Evolutionary conservation across 1,140 invertebrate genomes (phyloP).

Genomic region (Euura saliciscinereae): DNA sequence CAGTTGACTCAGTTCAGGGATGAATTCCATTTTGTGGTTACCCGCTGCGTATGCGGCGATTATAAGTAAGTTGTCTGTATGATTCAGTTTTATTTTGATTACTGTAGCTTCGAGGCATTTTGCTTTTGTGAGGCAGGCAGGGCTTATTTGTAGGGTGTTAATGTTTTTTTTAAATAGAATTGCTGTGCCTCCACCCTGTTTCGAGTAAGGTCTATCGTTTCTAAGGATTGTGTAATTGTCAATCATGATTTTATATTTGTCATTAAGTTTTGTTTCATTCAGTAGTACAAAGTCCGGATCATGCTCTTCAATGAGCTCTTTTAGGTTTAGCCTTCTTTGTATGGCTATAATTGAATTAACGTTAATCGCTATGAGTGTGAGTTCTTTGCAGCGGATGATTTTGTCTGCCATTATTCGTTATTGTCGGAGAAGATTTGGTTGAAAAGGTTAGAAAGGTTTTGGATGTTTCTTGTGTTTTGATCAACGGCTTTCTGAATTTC

Average conservation of each 20-base stretch:
- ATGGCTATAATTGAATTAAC: slow-evolving; percentile 15
- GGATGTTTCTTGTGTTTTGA: no score
- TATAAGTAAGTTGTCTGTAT: not conserved
- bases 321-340: slow-evolving; percentile 16
- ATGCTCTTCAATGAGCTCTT: slow-evolving; percentile 9
- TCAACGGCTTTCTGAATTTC: no score
- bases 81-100: not conserved
- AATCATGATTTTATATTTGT: slow-evolving; percentile 11
- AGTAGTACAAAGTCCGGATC: slow-evolving; percentile 16
- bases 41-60: no score
- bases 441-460: no score
- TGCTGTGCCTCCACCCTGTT: slow-evolving; percentile 17
- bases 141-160: not conserved
- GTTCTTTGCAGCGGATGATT: no score
- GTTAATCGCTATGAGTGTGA: slow-evolving; percentile 18
- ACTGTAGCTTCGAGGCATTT: not conserved
- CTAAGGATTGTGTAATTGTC: slow-evolving; percentile 13
- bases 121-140: not conserved
- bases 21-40: no score
- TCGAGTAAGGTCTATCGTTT: slow-evolving; percentile 10
- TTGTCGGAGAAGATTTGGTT: no score
- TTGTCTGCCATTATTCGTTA: no score
- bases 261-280: slow-evolving; percentile 20
- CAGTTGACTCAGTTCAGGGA: no score
- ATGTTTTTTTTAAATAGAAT: slow-evolving; percentile 10